Evolutionary conservation across 2,797 vertebrate genomes (phyloP).

Genomic region (Aselliscus stoliczkanus): DNA sequence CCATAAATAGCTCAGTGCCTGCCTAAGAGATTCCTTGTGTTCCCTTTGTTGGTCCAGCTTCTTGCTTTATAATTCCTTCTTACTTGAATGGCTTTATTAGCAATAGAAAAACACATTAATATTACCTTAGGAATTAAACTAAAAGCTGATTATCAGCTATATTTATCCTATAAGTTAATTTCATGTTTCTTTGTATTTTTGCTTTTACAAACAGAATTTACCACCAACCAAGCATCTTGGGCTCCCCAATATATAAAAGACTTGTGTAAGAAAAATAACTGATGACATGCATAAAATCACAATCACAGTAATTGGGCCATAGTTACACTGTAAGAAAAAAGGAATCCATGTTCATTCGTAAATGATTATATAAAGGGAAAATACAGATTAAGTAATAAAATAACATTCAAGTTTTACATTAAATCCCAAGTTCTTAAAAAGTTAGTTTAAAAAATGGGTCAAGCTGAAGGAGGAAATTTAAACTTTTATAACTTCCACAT

Average conservation of each 20-base stretch:
- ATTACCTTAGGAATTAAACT: conserved; percentile 41
- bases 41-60: not conserved
- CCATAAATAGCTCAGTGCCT: not conserved
- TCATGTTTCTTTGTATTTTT: conserved; percentile 42
- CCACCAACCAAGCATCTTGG: not conserved
- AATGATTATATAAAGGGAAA: conserved; percentile 52
- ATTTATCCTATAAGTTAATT: conserved; percentile 41
- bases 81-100: conserved; percentile 39
- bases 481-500: conserved; percentile 53
- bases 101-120: conserved; percentile 42
- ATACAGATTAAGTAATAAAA: conserved; percentile 18
- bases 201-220: conserved; percentile 27
- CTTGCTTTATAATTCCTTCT: conserved; percentile 13
- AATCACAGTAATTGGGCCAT: conserved; percentile 45
- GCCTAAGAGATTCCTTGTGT: not conserved
- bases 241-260: conserved; percentile 2
- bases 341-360: conserved; percentile 3
- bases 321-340: conserved; percentile 31
- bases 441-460: not conserved
- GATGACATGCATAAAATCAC: conserved; percentile 53
- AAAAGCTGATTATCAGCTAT: conserved; percentile 51
- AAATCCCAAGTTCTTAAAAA: conserved; percentile 20
- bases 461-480: not conserved
- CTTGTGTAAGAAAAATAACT: conserved; percentile 24
- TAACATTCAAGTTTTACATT: conserved; percentile 32